These are phyloP conservation scores for Drosophila carrolli DNA, from an alignment of 1,140 invertebrate genomes.

Conservation along the genomic window DNA sequence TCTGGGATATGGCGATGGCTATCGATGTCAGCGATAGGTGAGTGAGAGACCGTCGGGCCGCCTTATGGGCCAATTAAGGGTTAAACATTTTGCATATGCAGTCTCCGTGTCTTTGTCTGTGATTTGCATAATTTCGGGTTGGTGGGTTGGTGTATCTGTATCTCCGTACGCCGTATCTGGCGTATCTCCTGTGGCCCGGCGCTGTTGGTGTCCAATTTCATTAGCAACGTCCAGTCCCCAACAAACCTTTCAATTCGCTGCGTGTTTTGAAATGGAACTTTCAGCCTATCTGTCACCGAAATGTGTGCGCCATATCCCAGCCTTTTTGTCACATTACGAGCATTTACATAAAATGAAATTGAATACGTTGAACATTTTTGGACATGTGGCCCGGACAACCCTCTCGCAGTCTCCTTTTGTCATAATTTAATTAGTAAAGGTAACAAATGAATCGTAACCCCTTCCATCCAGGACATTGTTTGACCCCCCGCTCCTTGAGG, in stretches of 20 bases:
- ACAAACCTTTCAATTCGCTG: slow-evolving; percentile 26
- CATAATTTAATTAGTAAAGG: slow-evolving; percentile 77
- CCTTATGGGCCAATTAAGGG: slow-evolving; percentile 76
- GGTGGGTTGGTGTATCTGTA: slow-evolving; percentile 20
- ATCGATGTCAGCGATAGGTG: slow-evolving; percentile 78
- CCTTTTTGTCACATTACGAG: slow-evolving; percentile 76
- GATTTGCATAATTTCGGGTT: slow-evolving; percentile 81
- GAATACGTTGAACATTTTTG: slow-evolving; percentile 64
- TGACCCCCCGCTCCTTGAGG: slow-evolving; percentile 35
- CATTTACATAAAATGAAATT: slow-evolving; percentile 83
- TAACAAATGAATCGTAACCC: slow-evolving; percentile 50
- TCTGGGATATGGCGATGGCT: slow-evolving; percentile 61
- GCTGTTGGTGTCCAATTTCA: slow-evolving; percentile 82
- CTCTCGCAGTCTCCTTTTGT: slow-evolving; percentile 37
- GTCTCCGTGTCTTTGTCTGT: slow-evolving; percentile 32
- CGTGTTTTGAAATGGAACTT: slow-evolving; percentile 69
- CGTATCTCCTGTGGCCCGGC: slow-evolving; percentile 21
- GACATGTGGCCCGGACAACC: slow-evolving; percentile 62
- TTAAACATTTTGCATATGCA: slow-evolving; percentile 80
- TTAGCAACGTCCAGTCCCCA: slow-evolving; percentile 67
- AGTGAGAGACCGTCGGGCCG: slow-evolving; percentile 49
- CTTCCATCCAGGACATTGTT: slow-evolving; percentile 16
- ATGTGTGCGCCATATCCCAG: slow-evolving; percentile 48
- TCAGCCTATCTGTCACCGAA: slow-evolving; percentile 80
- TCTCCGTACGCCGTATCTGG: background rate